Base-by-base conservation (phyloP, 2,113 vertebrate genomes). In the Lipophrys pholis region DNA sequence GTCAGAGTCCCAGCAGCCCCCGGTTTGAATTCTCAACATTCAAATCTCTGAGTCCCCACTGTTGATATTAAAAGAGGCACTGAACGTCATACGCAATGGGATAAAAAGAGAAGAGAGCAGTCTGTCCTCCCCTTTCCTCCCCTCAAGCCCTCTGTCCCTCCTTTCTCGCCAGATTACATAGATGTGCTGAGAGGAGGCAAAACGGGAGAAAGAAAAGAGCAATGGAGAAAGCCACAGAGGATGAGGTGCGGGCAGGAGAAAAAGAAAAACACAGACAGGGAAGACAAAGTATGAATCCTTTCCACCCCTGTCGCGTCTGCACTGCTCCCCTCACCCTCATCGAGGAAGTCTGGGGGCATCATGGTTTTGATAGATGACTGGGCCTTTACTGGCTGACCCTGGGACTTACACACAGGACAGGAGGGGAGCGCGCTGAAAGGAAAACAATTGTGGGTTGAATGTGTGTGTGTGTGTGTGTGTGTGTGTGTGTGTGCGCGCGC, bases 351-450 rank as follows among this genome's bases (percentile, higher is more conserved):
- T 73, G 50, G 45, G 74, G 77, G 77, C 83, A 73, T 89, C 81
- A 72, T 67, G 14, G 60, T 84, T 86, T 87, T 88, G 90, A 90
- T 88, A 75, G 80, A 91, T 86, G 89, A 88, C 70, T 76, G 83
- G 83, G 76, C 70, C 65, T 80, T 90, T 82, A 78, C 83, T 52
- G 75, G 69, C 55, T 38, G 67, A 88, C 84, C 85, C 78, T 75
- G 82, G 45, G 61, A 84, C 61, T 85, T 65, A 79, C 80, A 81
- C 78, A 30, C 63, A 79, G 85, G 85, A 82, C 77, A 12, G 59
- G 71, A 81, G 78, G 76, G 84, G 79, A 87, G 45, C 16, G 41
- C 82, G 74, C 76, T 72, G 76, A 78, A 73, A 87, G 72, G 61
- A 75, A 87, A 85, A 90, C 85, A 83, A 81, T 63, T 73, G 45